Base-by-base conservation (phyloP, 2,888 invertebrate species). In the Acronicta psi region DNA sequence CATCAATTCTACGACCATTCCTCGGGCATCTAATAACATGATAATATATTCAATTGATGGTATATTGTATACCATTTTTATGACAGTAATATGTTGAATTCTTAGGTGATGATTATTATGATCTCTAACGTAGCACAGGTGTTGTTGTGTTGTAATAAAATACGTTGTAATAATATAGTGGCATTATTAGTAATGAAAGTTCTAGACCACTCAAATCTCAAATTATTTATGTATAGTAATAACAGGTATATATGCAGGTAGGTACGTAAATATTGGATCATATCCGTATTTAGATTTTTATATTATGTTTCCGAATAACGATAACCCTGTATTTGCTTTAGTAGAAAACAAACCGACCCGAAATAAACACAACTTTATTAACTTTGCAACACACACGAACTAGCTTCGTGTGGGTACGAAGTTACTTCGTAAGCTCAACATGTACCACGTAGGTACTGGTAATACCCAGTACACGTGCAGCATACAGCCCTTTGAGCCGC, bases 401-500 rank as follows among this genome's bases (percentile, higher is more conserved):
- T 36, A 16, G 6, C 37, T 56, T 45, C 41, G 11, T 34, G 9
- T 16, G n/a, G n/a, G n/a, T n/a, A n/a, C n/a, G n/a, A n/a, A n/a
- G n/a, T n/a, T n/a, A n/a, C 36, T 56, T 46, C 38, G 11, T 34
- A 9, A 20, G 41, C 31, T 44, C 10, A 1, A 34, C 34, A n/a
- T 11, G 0, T 42, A 23, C 25, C 2, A 29, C 11, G 23, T 14
- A 42, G 9, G 16, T 49, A 50, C 68, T 50, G 38, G 40, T 37
- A 43, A 46, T 44, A 37, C 31, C 16, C 23, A 31, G 38, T 46
- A 59, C 70, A 73, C 69, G 71, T 73, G 61, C 60, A 62, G 34
- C 50, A 44, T 46, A 49, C 61, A 73, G 47, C 58, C 56, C 63
- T 66, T 70, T 73, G 75, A 80, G 61, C 51, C 36, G 18, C 55